Base-by-base conservation (phyloP, 2,888 invertebrate species). In the Drosophila lacicola region DNA sequence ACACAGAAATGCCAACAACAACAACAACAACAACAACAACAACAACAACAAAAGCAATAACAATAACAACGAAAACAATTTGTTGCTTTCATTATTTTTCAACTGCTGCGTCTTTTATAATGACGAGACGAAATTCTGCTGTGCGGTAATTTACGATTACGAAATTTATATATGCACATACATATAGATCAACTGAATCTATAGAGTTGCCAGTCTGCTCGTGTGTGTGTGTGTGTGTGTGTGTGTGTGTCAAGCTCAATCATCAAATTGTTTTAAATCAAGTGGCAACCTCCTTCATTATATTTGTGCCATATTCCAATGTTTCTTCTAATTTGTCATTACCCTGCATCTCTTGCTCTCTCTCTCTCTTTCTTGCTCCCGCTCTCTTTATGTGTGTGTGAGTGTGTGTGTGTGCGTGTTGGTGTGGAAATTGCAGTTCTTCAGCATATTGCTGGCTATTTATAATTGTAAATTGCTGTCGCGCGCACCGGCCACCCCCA, bases 61-160 rank as follows among this genome's bases (percentile, higher is more conserved):
- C 47, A 63, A 44, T 4, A 73, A 42, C 10, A 69, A 21, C 13
- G 37, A 53, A 37, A 72, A 78, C 57, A 64, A 69, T 74, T 64
- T 58, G 53, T 56, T 74, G 79, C 75, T 76, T 76, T 76, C 65
- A 65, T 78, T 76, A 74, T 74, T 74, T 75, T 61, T 75, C 54
- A 67, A 66, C 64, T 64, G 68, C 50, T 65, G 74, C 60, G 63
- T 70, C 66, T 65, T 60, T 49, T 53, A 68, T 66, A 77, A 83
- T 83, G 86, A 82, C 88, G 83, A 88, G 78, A 69, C 75, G 60
- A 69, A 74, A 85, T 82, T 82, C 86, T 85, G 45, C 47, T 74
- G 75, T 86, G 86, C 70, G 86, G 78, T 82, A 82, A 86, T 86
- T 82, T 71, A 68, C 82, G 74, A 83, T 82, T 82, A 86, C 82